Evolutionary conservation across 2,113 vertebrate genomes (phyloP).

Genomic region (Oriolus oriolus): DNA sequence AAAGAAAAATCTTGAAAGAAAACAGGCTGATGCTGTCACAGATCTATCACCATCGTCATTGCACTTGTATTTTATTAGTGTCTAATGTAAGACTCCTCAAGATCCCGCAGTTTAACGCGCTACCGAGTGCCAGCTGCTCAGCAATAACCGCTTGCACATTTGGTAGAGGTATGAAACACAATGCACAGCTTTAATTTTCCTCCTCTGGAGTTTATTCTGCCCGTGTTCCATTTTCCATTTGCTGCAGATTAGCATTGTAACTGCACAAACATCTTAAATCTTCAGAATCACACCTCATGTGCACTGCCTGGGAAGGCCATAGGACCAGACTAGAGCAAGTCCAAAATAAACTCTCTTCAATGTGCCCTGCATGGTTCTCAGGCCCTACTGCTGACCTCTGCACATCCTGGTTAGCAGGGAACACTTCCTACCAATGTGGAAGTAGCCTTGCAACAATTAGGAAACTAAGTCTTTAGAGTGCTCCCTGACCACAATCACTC

Average conservation of each 20-base stretch:
- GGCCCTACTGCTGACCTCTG: background rate
- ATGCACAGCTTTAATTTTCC: background rate
- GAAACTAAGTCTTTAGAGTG: background rate
- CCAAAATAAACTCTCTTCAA: background rate
- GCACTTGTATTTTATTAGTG: background rate
- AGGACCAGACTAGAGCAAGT: background rate
- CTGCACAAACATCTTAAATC: background rate
- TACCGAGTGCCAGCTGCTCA: background rate
- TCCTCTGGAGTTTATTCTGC: background rate
- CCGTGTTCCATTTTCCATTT: background rate
- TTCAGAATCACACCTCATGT: background rate
- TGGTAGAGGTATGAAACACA: background rate
- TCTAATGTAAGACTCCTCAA: background rate
- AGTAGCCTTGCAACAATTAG: background rate
- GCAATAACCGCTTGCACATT: background rate
- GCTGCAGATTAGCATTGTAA: background rate
- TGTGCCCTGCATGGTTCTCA: fast-evolving
- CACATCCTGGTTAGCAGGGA: background rate
- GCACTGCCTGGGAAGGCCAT: background rate
- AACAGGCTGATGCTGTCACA: background rate
- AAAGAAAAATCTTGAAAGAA: background rate
- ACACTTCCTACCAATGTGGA: background rate
- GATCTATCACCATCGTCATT: background rate
- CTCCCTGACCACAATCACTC: background rate
- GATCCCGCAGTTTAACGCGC: background rate